phyloP scores from a whole-genome alignment of 2,113 vertebrate genomes.

The Mixornis gularis region DNA sequence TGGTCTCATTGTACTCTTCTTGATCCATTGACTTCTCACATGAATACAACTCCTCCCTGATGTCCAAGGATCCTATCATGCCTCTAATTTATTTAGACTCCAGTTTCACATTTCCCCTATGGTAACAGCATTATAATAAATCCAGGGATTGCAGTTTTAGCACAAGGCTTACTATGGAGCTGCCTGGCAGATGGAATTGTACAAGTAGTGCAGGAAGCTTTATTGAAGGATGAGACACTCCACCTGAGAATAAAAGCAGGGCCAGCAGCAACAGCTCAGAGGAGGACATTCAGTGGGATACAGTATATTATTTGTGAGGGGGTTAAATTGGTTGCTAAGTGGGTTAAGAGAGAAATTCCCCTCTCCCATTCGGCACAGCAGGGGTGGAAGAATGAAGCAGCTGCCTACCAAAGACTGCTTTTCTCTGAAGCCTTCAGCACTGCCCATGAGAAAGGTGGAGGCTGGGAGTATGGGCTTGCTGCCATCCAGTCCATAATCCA shows the following conservation, averaged over 20 bases:
- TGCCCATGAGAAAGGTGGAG: not conserved
- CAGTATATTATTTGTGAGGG: not conserved
- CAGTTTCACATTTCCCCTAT: not conserved
- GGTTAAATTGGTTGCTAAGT: not conserved
- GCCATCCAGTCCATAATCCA: not conserved
- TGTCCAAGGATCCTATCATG: not conserved
- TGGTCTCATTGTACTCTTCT: not conserved
- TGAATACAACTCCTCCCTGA: not conserved
- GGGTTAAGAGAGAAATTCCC: not conserved
- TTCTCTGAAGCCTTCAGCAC: not conserved
- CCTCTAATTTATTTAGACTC: constrained; percentile 14
- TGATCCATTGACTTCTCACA: not conserved
- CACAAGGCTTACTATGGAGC: not conserved
- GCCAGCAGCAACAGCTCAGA: not conserved
- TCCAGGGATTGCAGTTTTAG: not conserved
- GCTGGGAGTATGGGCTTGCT: not conserved
- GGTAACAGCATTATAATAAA: not conserved
- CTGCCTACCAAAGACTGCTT: not conserved
- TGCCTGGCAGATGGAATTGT: not conserved
- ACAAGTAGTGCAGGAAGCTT: not conserved
- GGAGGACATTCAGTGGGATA: not conserved
- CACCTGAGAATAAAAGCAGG: not conserved
- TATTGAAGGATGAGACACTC: not conserved
- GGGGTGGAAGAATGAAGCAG: not conserved
- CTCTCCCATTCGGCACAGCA: not conserved